These are phyloP conservation scores for Cephalopterus ornatus DNA, from an alignment of 2,113 vertebrate genomes.

Conservation along the genomic window DNA sequence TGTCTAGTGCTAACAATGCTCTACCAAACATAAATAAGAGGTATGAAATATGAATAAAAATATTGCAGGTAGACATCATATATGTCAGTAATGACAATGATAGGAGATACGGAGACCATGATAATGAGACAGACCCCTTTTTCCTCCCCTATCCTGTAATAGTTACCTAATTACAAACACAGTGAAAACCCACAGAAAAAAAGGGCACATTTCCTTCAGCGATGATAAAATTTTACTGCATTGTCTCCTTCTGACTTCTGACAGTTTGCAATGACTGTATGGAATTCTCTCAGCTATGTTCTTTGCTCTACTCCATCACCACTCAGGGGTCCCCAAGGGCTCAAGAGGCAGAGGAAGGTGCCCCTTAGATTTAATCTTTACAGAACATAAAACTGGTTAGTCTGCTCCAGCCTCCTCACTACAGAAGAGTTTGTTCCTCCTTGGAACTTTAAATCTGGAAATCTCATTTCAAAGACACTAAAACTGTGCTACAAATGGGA, in stretches of 20 bases:
- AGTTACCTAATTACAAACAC: background rate
- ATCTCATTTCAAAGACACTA: background rate
- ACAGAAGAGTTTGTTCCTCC: background rate
- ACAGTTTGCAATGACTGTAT: background rate
- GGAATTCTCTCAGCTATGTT: background rate
- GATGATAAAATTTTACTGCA: background rate
- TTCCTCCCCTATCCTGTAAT: background rate
- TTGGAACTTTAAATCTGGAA: background rate
- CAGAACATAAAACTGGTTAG: background rate
- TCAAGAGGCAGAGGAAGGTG: background rate
- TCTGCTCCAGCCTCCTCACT: background rate
- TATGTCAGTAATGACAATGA: background rate
- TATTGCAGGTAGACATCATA: background rate
- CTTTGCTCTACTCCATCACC: background rate
- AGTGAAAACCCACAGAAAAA: background rate
- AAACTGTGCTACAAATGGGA: background rate
- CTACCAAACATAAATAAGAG: background rate
- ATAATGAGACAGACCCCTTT: background rate
- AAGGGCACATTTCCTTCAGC: background rate
- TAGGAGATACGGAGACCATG: background rate
- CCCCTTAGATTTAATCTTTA: background rate
- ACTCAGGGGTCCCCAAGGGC: background rate
- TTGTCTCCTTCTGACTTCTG: background rate
- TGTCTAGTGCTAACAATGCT: background rate
- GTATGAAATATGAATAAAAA: background rate